Evolutionary conservation across 2,888 invertebrate species (phyloP).

Genomic region (Nezara viridula): DNA sequence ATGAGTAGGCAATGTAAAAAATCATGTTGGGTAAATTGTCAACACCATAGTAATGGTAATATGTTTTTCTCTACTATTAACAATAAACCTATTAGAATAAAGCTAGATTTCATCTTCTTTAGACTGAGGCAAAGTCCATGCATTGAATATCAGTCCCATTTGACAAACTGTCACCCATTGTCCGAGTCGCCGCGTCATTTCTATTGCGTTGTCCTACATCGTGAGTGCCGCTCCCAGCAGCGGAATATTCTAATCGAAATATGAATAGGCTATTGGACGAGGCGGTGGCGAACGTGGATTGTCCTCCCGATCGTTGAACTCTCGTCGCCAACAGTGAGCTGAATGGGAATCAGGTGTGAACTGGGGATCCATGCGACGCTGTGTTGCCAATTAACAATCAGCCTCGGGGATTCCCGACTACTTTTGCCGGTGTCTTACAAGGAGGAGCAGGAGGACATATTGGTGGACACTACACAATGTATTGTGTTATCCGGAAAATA

Average conservation of each 20-base stretch:
- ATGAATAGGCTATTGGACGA: slow-evolving; percentile 30
- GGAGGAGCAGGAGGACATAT: background rate
- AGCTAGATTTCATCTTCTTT: background rate
- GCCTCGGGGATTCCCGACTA: slow-evolving; percentile 38
- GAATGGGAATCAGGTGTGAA: slow-evolving; percentile 26
- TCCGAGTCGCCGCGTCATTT: background rate
- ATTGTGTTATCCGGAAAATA: too few relatives aligned
- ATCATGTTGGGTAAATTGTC: too few relatives aligned
- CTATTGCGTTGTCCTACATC: background rate
- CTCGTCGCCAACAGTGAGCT: background rate
- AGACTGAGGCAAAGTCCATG: background rate
- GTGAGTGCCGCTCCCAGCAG: background rate
- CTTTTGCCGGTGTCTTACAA: slow-evolving; percentile 39
- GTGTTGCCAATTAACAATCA: slow-evolving; percentile 40
- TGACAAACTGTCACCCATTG: background rate
- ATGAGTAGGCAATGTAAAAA: too few relatives aligned
- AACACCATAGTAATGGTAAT: too few relatives aligned
- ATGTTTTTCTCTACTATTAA: too few relatives aligned
- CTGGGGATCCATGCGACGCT: background rate
- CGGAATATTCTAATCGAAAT: slow-evolving; percentile 38
- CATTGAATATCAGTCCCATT: too few relatives aligned
- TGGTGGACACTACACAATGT: background rate
- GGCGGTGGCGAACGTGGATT: background rate
- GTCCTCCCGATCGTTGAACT: slow-evolving; percentile 4
- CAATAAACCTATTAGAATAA: too few relatives aligned